These are phyloP conservation scores for Poeciliopsis paucimaculata DNA, from an alignment of 2,797 vertebrate species.

Conservation along the genomic window DNA sequence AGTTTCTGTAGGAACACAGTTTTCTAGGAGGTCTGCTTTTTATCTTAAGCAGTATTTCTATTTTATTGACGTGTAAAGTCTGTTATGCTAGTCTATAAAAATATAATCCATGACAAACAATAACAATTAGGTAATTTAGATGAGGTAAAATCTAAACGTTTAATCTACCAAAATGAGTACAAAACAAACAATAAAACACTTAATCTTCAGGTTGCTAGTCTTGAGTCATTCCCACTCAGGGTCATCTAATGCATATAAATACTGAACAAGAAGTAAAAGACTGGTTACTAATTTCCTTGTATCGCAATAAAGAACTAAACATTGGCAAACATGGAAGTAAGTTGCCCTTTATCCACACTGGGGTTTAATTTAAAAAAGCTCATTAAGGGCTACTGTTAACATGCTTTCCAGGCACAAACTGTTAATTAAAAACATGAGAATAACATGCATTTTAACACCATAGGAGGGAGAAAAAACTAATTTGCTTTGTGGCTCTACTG, in stretches of 20 bases:
- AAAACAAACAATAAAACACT: background rate
- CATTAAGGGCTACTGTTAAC: conserved; percentile 78
- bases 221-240: background rate
- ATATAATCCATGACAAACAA: background rate
- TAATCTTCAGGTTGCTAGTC: background rate
- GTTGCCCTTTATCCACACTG: conserved; percentile 68
- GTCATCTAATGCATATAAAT: conserved; percentile 3
- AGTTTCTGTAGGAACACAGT: background rate
- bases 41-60: background rate
- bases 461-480: conserved; percentile 50
- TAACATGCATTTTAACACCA: conserved; percentile 76
- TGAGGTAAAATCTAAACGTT: background rate
- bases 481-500: conserved; percentile 76
- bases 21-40: background rate
- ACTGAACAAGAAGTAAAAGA: conserved; percentile 65
- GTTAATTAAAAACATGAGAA: conserved; percentile 79
- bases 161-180: background rate
- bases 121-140: background rate
- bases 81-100: background rate
- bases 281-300: conserved; percentile 65
- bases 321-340: conserved; percentile 64
- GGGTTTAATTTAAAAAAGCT: conserved; percentile 70
- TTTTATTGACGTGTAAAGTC: background rate
- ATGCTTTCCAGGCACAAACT: conserved; percentile 80
- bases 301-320: conserved; percentile 66